Conservation (phyloP, 2,797 vertebrate genomes). For the Alectoris magna region DNA sequence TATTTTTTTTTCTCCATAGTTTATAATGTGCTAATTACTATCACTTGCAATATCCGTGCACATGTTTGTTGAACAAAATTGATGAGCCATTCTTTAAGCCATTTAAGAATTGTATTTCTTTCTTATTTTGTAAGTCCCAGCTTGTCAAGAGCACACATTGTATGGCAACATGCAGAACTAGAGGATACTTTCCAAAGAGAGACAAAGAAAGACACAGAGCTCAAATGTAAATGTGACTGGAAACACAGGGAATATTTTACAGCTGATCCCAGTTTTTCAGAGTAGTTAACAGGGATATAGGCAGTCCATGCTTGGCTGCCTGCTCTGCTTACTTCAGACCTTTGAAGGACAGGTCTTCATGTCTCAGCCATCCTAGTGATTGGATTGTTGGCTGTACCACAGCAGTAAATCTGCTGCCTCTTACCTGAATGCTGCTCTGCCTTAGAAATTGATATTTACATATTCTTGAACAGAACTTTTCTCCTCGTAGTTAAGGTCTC, state of each 20-base stretch:
- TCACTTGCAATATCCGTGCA: not conserved
- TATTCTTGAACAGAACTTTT: not conserved
- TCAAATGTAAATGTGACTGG: not conserved
- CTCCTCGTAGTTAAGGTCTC: not conserved
- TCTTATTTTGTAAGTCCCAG: not conserved
- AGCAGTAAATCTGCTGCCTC: not conserved
- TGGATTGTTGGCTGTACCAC: not conserved
- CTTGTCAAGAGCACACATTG: not conserved
- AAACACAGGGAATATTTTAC: not conserved
- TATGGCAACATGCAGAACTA: not conserved
- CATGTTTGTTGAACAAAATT: not conserved
- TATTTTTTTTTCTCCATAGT: not conserved
- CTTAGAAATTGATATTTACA: not conserved
- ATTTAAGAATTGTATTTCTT: not conserved
- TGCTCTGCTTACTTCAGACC: not conserved
- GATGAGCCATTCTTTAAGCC: not conserved
- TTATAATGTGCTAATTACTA: not conserved
- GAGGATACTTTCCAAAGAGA: not conserved
- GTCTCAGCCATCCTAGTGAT: not conserved
- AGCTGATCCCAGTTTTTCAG: not conserved
- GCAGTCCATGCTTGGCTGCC: accelerated
- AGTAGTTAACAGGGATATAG: not conserved
- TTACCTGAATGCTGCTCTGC: not conserved
- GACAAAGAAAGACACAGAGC: not conserved
- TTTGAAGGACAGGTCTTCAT: not conserved